These are phyloP conservation scores for Erannis defoliaria DNA, from an alignment of 2,888 invertebrate species.

Conservation along the genomic window DNA sequence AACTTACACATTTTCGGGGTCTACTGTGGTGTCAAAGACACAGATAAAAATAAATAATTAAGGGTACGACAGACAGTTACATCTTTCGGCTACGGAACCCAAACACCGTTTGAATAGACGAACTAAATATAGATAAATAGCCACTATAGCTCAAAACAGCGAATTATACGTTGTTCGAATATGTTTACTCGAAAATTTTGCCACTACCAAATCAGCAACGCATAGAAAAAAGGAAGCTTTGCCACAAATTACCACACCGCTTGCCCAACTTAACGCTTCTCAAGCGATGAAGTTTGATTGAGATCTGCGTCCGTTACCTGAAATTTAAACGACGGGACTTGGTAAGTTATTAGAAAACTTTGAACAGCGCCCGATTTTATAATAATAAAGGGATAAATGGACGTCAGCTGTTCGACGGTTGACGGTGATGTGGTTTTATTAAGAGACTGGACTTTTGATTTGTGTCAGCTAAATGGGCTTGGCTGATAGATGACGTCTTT, in stretches of 20 bases:
- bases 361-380: conserved; percentile 58
- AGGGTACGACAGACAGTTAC: too few relatives aligned
- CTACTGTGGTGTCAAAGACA: too few relatives aligned
- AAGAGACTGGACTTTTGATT: conserved; percentile 33
- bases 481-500: conserved; percentile 9
- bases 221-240: conserved; percentile 41
- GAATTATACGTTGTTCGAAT: too few relatives aligned
- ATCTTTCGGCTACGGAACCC: too few relatives aligned
- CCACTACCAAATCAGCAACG: not conserved
- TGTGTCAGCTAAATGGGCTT: conserved; percentile 27
- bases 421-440: conserved; percentile 54
- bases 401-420: conserved; percentile 38
- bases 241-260: conserved; percentile 65
- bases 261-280: conserved; percentile 64
- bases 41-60: too few relatives aligned
- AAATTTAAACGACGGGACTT: conserved; percentile 71
- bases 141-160: too few relatives aligned
- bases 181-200: too few relatives aligned
- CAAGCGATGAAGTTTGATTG: conserved; percentile 75
- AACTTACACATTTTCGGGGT: too few relatives aligned
- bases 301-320: conserved; percentile 70
- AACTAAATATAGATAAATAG: too few relatives aligned
- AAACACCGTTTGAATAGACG: too few relatives aligned
- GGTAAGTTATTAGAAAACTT: conserved; percentile 74
- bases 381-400: conserved; percentile 69